These are phyloP conservation scores for Boulengeromyrus knoepffleri DNA, from an alignment of 2,113 vertebrate species.

Conservation along the genomic window DNA sequence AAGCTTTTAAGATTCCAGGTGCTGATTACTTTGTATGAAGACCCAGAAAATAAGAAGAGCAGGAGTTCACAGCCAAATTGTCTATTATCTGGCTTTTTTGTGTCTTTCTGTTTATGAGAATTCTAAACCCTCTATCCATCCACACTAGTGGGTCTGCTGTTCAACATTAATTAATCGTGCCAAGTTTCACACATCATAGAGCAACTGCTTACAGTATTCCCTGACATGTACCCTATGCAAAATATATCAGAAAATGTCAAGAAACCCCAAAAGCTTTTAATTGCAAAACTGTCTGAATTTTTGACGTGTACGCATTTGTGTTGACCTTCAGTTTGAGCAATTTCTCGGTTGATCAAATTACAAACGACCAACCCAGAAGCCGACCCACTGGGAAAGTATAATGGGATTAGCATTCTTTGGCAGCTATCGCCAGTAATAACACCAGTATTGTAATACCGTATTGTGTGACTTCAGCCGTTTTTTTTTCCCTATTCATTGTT, in stretches of 20 bases:
- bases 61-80: neutral
- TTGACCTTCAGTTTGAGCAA: neutral
- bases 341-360: slow-evolving; percentile 8
- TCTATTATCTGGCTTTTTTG: neutral
- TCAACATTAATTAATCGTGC: neutral
- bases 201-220: neutral
- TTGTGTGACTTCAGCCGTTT: neutral
- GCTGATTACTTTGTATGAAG: neutral
- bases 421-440: neutral
- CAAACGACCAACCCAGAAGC: slow-evolving; percentile 8
- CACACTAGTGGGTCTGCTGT: neutral
- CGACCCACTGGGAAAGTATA: neutral
- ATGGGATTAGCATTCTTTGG: neutral
- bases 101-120: neutral
- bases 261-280: slow-evolving; percentile 9
- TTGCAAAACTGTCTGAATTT: slow-evolving; percentile 4
- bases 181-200: neutral
- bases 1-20: neutral
- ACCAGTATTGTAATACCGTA: slow-evolving; percentile 1
- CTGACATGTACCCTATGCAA: neutral
- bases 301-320: neutral
- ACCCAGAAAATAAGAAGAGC: neutral
- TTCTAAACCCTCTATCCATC: neutral
- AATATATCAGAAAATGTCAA: neutral
- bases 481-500: neutral